Conservation (phyloP, 1,140 invertebrate species). For the Lasioglossum baleicum region DNA sequence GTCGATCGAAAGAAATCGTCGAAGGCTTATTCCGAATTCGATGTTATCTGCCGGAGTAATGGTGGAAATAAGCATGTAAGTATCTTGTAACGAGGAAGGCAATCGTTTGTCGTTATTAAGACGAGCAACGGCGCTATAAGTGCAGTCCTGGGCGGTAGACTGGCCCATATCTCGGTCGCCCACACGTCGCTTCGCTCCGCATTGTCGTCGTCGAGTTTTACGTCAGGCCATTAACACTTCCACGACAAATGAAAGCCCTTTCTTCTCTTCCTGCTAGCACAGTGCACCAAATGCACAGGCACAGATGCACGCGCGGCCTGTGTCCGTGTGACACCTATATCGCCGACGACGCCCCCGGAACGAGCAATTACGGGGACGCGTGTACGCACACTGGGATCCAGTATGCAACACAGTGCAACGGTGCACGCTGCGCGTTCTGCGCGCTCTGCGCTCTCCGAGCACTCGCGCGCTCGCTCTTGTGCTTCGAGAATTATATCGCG, state of each 20-base stretch:
- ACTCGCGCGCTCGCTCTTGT: no score
- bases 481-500: slow-evolving; percentile 57
- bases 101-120: slow-evolving; percentile 52
- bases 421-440: no score
- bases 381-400: slow-evolving; percentile 36
- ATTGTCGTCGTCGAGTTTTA: slow-evolving; percentile 70
- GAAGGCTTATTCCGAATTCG: background rate
- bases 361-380: slow-evolving; percentile 59
- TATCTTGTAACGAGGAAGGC: slow-evolving; percentile 42
- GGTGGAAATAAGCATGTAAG: slow-evolving; percentile 23
- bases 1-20: background rate
- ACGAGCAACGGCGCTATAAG: slow-evolving; percentile 19
- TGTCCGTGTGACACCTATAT: slow-evolving; percentile 38
- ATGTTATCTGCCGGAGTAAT: background rate
- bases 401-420: background rate
- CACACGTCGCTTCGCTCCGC: slow-evolving; percentile 61
- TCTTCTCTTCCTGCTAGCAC: slow-evolving; percentile 56
- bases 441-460: no score
- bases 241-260: slow-evolving; percentile 68
- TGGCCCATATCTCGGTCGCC: slow-evolving; percentile 71
- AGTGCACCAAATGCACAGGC: slow-evolving; percentile 46
- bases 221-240: slow-evolving; percentile 71
- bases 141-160: slow-evolving; percentile 47
- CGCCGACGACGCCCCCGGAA: slow-evolving; percentile 55
- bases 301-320: slow-evolving; percentile 17